Base-by-base conservation (phyloP, 2,888 invertebrate genomes). In the Mystacides longicornis region DNA sequence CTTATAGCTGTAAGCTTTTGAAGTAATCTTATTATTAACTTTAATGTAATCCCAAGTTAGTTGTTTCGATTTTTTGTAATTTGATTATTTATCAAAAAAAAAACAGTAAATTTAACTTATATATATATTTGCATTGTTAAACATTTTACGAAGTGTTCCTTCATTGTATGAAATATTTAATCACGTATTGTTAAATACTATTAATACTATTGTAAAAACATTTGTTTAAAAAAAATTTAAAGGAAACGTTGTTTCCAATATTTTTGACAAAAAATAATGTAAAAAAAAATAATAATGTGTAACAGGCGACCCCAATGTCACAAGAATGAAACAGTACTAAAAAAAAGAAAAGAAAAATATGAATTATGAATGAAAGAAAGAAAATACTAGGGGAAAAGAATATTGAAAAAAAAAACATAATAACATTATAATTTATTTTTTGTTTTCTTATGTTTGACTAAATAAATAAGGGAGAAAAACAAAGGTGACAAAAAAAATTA, bases 371-470 rank as follows among this genome's bases (percentile, higher is more conserved):
- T 31, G 48, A 42, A 49, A 19, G 27, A 49, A 58, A 58, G 54
- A 59, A 59, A 50, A 53, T 23, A 50, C 37, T 48, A 23, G 37
- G 33, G 49, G 51, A 52, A 57, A 49, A 31, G 46, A 47, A 18
- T 33, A 20, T 11, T 47, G 45, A 51, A 52, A 48, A 56, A 60
- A 56, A 57, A 55, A 58, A 37, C 46, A 51, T 53, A 47, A 51
- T 55, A 47, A 49, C 45, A 47, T 47, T 31, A 46, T 37, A 14
- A 56, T 60, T 56, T 54, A 23, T 54, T 54, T 60, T 54, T 54
- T 60, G 52, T 60, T 60, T 60, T 55, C 56, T 58, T 56, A 53
- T 57, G 51, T 55, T 57, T 54, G 50, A 55, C 27, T 27, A 49
- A 43, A 54, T 54, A 45, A 47, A 48, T 48, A 47, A 53, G 53